Base-by-base conservation (phyloP, 2,888 invertebrate species). In the Epistrophella euchroma region DNA sequence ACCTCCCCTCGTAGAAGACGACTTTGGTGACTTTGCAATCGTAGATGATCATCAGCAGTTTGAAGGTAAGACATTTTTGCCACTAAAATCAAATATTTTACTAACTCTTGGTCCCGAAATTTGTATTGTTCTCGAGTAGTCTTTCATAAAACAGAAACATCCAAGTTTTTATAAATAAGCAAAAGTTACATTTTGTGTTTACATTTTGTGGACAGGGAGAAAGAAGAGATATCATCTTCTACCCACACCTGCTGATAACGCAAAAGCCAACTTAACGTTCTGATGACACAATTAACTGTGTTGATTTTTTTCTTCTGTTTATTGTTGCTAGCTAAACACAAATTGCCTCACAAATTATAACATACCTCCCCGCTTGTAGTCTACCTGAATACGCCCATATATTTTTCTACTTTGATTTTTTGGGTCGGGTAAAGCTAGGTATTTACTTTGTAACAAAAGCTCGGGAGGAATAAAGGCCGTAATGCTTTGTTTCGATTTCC, bases 1-100 rank as follows among this genome's bases (percentile, higher is more conserved):
- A n/a, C 89, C 89, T 25, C 79, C 90, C 37, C 89, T 89, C 47
- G 93, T 93, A 66, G 93, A 93, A 77, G 92, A 91, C 80, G 91
- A 91, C 75, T 91, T 90, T 88, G 89, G 89, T 7, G 90, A 90
- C 66, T 92, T 91, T 88, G 90, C 88, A 22, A 89, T 89, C 19
- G 89, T 87, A 66, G 83, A 88, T 75, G 79, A 85, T 50, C 88
- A 85, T 52, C 88, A 87, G 15, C 88, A 87, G 15, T 88, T 72
- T 58, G 88, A 75, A 75, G 88, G 83, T 79, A 62, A 90, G 77
- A 37, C n/a, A 17, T 6, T 28, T 32, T 25, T 22, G 45, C 17
- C 22, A 37, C 6, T 0, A 37, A 13, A 22, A 35, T n/a, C 11
- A 13, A 35, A 17, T 0, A 13, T 1, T 37, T 32, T 35, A 60